These are phyloP conservation scores for Ciconia boyciana DNA, from an alignment of 2,113 vertebrate genomes.

Conservation along the genomic window DNA sequence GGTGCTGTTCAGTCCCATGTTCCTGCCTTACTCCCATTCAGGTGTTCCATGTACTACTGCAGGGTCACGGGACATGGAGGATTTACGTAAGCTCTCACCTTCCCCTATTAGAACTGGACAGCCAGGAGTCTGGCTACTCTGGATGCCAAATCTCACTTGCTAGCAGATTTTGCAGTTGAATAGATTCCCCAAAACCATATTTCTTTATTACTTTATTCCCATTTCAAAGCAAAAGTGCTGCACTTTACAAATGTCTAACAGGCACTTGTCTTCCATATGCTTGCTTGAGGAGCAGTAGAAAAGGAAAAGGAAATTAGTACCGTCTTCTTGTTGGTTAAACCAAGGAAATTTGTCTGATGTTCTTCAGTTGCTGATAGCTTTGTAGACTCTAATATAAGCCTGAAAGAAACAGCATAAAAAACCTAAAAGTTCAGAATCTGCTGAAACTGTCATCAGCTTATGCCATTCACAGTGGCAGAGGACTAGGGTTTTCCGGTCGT, in stretches of 20 bases:
- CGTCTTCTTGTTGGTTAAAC: not conserved
- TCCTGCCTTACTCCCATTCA: not conserved
- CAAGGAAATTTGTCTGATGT: not conserved
- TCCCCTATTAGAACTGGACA: not conserved
- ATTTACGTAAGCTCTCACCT: not conserved
- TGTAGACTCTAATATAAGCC: not conserved
- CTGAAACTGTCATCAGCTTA: not conserved
- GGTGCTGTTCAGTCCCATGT: not conserved
- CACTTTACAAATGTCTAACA: not conserved
- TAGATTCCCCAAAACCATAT: not conserved
- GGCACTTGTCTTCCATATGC: not conserved
- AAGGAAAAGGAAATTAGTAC: constrained; percentile 26
- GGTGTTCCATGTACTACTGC: not conserved
- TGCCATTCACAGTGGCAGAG: not conserved
- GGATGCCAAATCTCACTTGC: not conserved
- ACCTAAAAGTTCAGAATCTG: not conserved
- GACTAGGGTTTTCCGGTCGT: not conserved
- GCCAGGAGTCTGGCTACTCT: not conserved
- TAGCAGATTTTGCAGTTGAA: not conserved
- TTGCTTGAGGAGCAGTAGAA: not conserved
- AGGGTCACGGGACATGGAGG: not conserved
- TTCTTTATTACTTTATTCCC: not conserved
- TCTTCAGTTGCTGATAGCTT: not conserved
- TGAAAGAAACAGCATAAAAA: not conserved
- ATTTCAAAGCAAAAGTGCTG: not conserved